phyloP scores from a whole-genome alignment of 2,113 vertebrate genomes.

The Larimichthys polyactis region DNA sequence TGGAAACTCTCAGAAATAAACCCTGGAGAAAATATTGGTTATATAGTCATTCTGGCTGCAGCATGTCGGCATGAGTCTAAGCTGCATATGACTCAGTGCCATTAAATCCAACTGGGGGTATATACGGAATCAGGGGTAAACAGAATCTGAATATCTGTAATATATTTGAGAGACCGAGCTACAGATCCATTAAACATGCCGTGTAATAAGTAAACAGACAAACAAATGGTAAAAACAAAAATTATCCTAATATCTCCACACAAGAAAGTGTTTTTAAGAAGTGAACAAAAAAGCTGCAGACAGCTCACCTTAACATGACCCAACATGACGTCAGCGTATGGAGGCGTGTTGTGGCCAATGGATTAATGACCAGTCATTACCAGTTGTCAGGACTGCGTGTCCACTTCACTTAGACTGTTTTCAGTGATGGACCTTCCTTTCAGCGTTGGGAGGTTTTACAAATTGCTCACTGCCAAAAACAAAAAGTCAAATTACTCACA shows the following conservation, averaged over 20 bases:
- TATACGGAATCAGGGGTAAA: too few species aligned
- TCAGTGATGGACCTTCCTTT: slow-evolving; percentile 40
- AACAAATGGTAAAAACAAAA: not conserved
- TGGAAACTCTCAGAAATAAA: not conserved
- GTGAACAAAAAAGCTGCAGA: slow-evolving; percentile 15
- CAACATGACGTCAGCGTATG: slow-evolving; percentile 7
- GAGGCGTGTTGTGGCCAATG: slow-evolving; percentile 16
- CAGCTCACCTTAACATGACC: not conserved
- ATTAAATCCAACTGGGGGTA: not conserved
- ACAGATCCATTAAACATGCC: not conserved
- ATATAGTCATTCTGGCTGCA: not conserved
- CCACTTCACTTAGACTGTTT: slow-evolving; percentile 41
- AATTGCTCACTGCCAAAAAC: slow-evolving; percentile 36
- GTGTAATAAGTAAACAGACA: not conserved
- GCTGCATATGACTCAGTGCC: not conserved
- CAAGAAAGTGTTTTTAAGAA: not conserved
- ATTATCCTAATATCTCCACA: not conserved
- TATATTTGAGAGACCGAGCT: not conserved
- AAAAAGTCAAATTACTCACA: slow-evolving; percentile 26
- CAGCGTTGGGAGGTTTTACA: slow-evolving; percentile 22
- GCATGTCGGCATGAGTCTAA: not conserved
- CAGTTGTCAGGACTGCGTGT: slow-evolving; percentile 19
- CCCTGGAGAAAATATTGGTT: not conserved
- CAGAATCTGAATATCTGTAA: not conserved
- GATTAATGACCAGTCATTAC: slow-evolving; percentile 46